Conservation (phyloP, 2,888 invertebrate species). For the Cetonia aurata region DNA sequence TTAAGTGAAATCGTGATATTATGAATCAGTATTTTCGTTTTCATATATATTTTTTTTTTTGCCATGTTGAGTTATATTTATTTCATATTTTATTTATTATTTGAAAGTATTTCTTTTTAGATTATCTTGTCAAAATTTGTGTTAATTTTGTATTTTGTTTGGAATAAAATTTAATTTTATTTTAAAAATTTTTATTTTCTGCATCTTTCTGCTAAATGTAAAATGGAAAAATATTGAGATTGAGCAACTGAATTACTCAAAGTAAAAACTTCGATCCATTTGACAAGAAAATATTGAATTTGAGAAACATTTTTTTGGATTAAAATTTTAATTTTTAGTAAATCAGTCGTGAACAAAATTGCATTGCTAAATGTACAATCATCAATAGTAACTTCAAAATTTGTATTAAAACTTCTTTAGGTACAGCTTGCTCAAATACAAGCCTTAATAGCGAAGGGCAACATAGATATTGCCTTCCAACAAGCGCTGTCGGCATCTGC, state of each 20-base stretch:
- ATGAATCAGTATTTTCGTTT: background rate
- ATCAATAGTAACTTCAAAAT: background rate
- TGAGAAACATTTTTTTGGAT: too few relatives aligned
- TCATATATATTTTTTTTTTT: background rate
- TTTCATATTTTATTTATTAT: constrained; percentile 13
- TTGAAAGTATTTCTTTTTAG: constrained; percentile 5
- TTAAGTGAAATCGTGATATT: constrained; percentile 1
- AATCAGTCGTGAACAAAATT: too few relatives aligned
- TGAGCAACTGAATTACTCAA: too few relatives aligned
- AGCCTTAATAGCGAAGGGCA: constrained; percentile 76
- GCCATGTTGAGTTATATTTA: background rate
- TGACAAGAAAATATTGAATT: too few relatives aligned
- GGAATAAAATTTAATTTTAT: constrained; percentile 34
- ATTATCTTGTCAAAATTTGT: constrained; percentile 26
- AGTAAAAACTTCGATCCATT: too few relatives aligned
- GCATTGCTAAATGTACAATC: background rate
- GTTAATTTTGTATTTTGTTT: constrained; percentile 30
- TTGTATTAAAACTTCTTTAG: constrained; percentile 59
- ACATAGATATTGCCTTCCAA: constrained; percentile 90
- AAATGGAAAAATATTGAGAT: too few relatives aligned
- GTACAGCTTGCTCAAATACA: constrained; percentile 78
- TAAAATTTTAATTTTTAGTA: too few relatives aligned
- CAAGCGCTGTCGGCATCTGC: constrained; percentile 77
- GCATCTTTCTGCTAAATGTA: background rate
- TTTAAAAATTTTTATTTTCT: constrained; percentile 22